Conservation (phyloP, 2,888 invertebrate species). For the Masnerella sp. region DNA sequence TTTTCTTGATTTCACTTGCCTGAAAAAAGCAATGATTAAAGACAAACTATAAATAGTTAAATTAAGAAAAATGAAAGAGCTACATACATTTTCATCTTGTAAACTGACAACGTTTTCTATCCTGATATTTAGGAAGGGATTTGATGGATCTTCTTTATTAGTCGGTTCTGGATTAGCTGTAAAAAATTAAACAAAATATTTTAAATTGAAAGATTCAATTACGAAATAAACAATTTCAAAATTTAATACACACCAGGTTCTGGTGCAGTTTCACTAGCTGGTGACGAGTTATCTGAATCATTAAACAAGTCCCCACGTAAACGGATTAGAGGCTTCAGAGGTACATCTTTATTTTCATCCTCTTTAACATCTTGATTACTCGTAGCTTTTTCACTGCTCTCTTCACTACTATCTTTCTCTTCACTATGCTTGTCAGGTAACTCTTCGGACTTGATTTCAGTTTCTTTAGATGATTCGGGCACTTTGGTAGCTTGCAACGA, state of each 20-base stretch:
- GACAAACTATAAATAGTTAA: background rate
- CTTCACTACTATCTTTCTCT: background rate
- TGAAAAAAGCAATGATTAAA: constrained; percentile 41
- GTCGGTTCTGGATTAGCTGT: background rate
- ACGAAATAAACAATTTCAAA: background rate
- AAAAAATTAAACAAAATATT: too few species aligned
- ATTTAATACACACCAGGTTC: constrained; percentile 9
- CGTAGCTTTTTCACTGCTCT: background rate
- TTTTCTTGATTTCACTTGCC: constrained; percentile 70
- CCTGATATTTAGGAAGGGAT: constrained; percentile 71
- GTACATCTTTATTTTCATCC: background rate
- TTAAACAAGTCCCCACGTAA: constrained; percentile 34
- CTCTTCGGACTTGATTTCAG: constrained; percentile 5
- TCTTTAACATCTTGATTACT: background rate
- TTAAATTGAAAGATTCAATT: background rate
- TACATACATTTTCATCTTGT: constrained; percentile 69
- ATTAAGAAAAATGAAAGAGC: background rate
- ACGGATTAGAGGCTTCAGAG: constrained; percentile 19
- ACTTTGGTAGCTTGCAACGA: constrained; percentile 70
- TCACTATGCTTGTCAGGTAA: background rate
- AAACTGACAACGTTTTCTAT: constrained; percentile 81
- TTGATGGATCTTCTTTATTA: background rate
- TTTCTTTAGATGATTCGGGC: constrained; percentile 34
- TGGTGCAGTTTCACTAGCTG: constrained; percentile 9
- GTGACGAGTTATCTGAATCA: background rate